phyloP scores from a whole-genome alignment of 2,797 vertebrate species.

The Sebastes cheni region DNA sequence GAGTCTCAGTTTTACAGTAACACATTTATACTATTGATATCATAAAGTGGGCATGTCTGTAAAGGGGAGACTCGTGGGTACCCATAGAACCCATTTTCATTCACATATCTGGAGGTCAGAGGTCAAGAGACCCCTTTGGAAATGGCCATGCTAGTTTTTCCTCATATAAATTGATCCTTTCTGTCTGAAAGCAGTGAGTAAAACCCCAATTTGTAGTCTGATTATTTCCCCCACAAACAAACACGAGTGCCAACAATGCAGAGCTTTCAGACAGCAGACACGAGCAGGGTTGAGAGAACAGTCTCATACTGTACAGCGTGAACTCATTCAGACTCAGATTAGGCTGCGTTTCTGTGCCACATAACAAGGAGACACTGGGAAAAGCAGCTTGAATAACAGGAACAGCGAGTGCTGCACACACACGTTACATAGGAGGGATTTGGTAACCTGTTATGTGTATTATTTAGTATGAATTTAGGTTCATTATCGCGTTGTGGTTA shows the following conservation, averaged over 20 bases:
- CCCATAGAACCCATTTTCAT: too few relatives aligned
- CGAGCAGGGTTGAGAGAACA: constrained; percentile 28
- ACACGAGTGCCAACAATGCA: constrained; percentile 10
- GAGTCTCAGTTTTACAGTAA: too few relatives aligned
- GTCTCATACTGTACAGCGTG: constrained; percentile 33
- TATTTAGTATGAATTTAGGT: not conserved
- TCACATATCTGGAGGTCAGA: too few relatives aligned
- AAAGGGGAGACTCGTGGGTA: too few relatives aligned
- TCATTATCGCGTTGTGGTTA: not conserved
- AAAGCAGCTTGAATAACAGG: constrained; percentile 30
- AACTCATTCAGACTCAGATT: constrained; percentile 46
- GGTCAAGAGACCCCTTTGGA: too few relatives aligned
- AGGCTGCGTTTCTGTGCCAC: constrained; percentile 27
- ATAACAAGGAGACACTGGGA: constrained; percentile 21
- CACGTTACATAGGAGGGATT: not conserved
- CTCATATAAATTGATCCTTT: rapidly evolving
- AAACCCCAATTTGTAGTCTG: not conserved
- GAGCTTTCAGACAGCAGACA: constrained; percentile 28
- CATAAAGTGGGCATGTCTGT: too few relatives aligned
- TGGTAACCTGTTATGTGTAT: not conserved
- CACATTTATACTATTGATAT: too few relatives aligned
- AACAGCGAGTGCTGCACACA: constrained; percentile 29
- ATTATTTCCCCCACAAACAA: constrained; percentile 15
- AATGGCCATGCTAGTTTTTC: too few relatives aligned
- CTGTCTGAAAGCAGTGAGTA: not conserved